phyloP scores from a whole-genome alignment of 2,797 vertebrate genomes.

The Neosalanx taihuensis region DNA sequence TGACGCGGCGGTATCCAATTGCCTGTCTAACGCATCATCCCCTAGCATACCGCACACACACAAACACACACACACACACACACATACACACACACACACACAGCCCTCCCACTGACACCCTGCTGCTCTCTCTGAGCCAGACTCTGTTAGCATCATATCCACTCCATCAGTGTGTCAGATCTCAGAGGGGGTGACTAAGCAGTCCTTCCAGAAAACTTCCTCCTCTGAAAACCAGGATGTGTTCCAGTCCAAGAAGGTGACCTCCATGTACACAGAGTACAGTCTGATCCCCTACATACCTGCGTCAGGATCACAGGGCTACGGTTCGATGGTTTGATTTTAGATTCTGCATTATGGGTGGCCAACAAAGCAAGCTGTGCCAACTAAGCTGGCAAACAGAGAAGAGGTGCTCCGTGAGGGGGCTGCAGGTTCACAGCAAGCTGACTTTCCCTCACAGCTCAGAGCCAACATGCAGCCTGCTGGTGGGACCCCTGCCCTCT shows the following conservation, averaged over 20 bases:
- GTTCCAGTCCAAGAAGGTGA: conserved; percentile 26
- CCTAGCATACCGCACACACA: conserved; percentile 11
- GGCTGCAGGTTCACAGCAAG: neutral
- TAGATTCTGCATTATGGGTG: neutral
- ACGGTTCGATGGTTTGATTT: neutral
- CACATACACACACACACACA: neutral
- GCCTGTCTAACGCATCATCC: conserved; percentile 26
- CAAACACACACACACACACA: conserved; percentile 9
- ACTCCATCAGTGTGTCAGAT: conserved; percentile 36
- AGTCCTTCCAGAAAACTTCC: conserved; percentile 3
- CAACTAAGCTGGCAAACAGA: neutral
- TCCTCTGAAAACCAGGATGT: conserved; percentile 10
- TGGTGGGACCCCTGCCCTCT: conserved; percentile 34
- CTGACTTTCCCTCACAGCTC: neutral
- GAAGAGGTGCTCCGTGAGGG: neutral
- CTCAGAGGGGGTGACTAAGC: conserved; percentile 19
- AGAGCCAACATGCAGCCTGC: neutral
- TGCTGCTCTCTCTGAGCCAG: conserved; percentile 11
- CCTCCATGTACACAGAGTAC: neutral
- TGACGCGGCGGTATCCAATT: conserved; percentile 36
- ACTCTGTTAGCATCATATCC: conserved; percentile 25
- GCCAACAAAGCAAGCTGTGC: no score
- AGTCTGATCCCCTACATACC: no score
- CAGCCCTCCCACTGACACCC: neutral
- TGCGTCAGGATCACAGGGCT: neutral